A percentile compares a stretch with the other conserved stretches of the same genome.
Evolutionary conservation across 2,113 vertebrate species (phyloP).

Genomic region (Psophia crepitans): DNA sequence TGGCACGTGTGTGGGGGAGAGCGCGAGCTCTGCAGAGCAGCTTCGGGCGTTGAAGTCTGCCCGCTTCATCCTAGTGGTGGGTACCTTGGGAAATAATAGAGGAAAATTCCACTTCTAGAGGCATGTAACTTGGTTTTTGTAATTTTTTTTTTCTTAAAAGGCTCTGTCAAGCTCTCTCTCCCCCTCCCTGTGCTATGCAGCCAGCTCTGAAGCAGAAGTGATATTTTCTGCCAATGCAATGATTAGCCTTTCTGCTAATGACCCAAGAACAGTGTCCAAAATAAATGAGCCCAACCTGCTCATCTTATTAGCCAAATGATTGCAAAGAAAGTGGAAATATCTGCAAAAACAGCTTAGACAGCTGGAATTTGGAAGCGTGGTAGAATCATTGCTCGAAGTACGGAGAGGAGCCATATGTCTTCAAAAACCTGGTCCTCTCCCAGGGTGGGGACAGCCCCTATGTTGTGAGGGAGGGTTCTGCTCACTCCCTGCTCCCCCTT

Average conservation of each 20-base stretch:
- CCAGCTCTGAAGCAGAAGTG: conserved; percentile 47
- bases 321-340: conserved; percentile 30
- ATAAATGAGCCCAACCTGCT: conserved; percentile 66
- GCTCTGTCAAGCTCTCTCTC: background rate
- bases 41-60: background rate
- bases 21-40: background rate
- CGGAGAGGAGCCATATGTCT: background rate
- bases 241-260: conserved; percentile 61
- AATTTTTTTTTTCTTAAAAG: background rate
- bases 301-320: conserved; percentile 66
- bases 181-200: background rate
- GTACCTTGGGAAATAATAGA: background rate
- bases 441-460: accelerated
- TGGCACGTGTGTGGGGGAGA: background rate
- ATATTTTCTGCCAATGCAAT: conserved; percentile 53
- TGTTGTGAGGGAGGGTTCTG: background rate
- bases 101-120: conserved; percentile 32
- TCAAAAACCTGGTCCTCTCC: background rate
- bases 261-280: conserved; percentile 59
- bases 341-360: conserved; percentile 20
- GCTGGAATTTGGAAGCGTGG: background rate
- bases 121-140: background rate
- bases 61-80: background rate
- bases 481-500: background rate
- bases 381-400: background rate